phyloP scores from a whole-genome alignment of 1,140 invertebrate species.

The Diorhabda elongata region DNA sequence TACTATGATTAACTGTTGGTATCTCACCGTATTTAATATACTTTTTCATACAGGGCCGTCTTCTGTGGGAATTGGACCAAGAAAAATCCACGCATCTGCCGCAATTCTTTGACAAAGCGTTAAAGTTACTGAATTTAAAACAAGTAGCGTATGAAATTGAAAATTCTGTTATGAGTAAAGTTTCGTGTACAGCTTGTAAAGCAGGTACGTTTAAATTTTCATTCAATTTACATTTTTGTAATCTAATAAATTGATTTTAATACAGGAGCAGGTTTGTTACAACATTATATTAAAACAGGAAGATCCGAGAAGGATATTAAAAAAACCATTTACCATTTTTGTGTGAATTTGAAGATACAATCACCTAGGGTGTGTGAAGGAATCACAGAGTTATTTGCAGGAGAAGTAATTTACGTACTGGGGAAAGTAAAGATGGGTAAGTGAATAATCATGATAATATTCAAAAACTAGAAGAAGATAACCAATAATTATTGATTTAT shows the following conservation, averaged over 20 bases:
- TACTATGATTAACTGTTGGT: slow-evolving; percentile 5
- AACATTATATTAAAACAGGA: slow-evolving; percentile 78
- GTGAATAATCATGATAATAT: not conserved
- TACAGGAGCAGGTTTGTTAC: slow-evolving; percentile 69
- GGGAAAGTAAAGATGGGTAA: slow-evolving; percentile 44
- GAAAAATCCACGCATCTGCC: slow-evolving; percentile 65
- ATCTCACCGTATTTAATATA: not conserved
- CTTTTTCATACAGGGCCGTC: slow-evolving; percentile 45
- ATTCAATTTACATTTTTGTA: not conserved
- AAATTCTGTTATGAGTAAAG: slow-evolving; percentile 85
- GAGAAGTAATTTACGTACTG: slow-evolving; percentile 45
- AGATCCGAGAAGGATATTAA: slow-evolving; percentile 83
- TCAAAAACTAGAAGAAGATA: too few relatives aligned
- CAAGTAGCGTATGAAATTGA: slow-evolving; percentile 83
- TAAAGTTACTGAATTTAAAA: slow-evolving; percentile 74
- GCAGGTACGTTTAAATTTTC: slow-evolving; percentile 54
- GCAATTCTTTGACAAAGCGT: slow-evolving; percentile 73
- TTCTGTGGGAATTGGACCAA: slow-evolving; percentile 68
- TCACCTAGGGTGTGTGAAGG: slow-evolving; percentile 81
- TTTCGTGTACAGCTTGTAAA: slow-evolving; percentile 86
- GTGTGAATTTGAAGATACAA: slow-evolving; percentile 79
- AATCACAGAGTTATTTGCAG: slow-evolving; percentile 73
- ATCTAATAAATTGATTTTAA: not conserved
- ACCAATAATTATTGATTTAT: too few relatives aligned
- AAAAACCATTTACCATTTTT: slow-evolving; percentile 78